Base-by-base conservation (phyloP, 1,140 invertebrate genomes). In the Octopus sinensis region DNA sequence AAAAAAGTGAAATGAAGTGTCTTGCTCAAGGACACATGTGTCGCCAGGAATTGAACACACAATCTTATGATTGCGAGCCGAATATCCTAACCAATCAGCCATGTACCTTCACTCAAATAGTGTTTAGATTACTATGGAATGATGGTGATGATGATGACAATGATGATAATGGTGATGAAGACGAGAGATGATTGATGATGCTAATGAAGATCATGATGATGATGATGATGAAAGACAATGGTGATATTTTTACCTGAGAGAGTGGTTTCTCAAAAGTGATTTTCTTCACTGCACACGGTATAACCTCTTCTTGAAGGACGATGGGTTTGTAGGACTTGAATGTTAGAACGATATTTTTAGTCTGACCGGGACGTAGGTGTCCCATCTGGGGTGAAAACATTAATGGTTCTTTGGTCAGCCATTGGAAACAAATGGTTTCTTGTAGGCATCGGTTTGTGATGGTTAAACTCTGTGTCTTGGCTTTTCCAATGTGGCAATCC, bases 361-460 rank as follows among this genome's bases (percentile, higher is more conserved):
- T 82, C 53, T 81, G 80, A 76, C 87, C 85, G 52, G 86, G 84
- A 84, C 89, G 89, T 9, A 91, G 85, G 83, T 91, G 89, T 12
- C 89, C 89, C 23, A 87, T 82, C 80, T 86, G 84, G 54, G 90
- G 90, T 73, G 86, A 87, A 82, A 90, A 91, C 76, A 85, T 89
- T 23, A 91, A 79, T 54, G 87, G 82, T 17, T 85, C 81, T 82
- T 89, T 86, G 10, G 89, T 86, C 5, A 87, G 88, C 90, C 90
- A 91, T 76, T 87, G 84, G 86, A 91, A 90, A 23, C 88, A 71
- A 30, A 90, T 82, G 52, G 83, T 85, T 79, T 90, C 88, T 10
- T 85, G 85, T 76, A 87, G 87, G 30, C 89, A 90, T 78, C 90
- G 89, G 82, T 91, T 91, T 43, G 88, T 88, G 88, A 91, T 88